These are phyloP conservation scores for Eristalis intricaria DNA, from an alignment of 2,888 invertebrate species.

Conservation along the genomic window DNA sequence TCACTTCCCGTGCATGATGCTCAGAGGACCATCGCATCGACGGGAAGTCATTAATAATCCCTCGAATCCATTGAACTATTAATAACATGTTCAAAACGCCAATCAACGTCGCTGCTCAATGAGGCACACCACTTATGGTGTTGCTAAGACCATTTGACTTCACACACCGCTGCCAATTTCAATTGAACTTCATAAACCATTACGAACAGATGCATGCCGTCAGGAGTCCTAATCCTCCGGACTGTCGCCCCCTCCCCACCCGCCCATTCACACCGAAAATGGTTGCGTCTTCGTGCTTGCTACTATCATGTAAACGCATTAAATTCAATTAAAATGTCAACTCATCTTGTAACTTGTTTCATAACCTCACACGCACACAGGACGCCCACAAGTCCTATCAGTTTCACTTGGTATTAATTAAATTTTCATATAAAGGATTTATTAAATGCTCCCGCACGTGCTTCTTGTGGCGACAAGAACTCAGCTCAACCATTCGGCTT, in stretches of 20 bases:
- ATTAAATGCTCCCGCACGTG: conserved; percentile 32
- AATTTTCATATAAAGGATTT: conserved; percentile 55
- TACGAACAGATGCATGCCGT: not conserved
- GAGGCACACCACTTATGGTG: conserved; percentile 2
- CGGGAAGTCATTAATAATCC: not conserved
- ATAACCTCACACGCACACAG: conserved; percentile 11
- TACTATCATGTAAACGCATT: conserved; percentile 11
- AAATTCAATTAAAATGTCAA: conserved; percentile 51
- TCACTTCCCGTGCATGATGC: not conserved
- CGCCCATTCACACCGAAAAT: not conserved
- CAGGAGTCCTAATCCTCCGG: not conserved
- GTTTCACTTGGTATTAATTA: conserved; percentile 53
- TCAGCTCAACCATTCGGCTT: not conserved
- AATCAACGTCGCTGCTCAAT: conserved; percentile 17
- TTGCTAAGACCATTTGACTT: conserved; percentile 4
- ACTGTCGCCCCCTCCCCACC: not conserved
- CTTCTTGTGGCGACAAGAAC: not conserved
- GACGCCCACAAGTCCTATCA: conserved; percentile 38
- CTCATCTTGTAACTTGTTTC: conserved; percentile 24
- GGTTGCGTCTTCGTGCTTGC: not conserved
- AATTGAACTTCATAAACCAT: not conserved
- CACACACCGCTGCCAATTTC: not conserved
- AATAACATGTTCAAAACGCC: not conserved
- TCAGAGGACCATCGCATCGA: too few species aligned
- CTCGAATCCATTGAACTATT: not conserved